Conservation (phyloP, 1,140 invertebrate genomes). For the Atta cephalotes region DNA sequence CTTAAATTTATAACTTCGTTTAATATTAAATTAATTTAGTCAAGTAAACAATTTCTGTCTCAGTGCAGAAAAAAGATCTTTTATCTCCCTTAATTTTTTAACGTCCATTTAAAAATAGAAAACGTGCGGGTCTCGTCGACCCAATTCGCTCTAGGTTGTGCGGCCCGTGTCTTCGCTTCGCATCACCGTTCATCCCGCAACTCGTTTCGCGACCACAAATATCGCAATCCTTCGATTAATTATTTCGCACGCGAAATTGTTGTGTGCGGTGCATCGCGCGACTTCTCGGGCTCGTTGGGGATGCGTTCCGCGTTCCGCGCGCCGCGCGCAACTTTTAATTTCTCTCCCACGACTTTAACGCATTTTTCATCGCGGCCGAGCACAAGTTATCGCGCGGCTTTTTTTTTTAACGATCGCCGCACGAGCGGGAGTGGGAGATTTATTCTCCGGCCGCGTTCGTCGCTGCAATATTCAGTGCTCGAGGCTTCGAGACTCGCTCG, state of each 20-base stretch:
- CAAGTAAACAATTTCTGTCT: too few species aligned
- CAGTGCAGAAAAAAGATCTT: background rate
- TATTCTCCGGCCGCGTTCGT: conserved; percentile 27
- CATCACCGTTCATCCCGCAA: background rate
- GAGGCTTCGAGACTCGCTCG: conserved; percentile 7
- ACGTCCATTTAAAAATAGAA: conserved; percentile 17
- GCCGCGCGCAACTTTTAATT: conserved; percentile 47
- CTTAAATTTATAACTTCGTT: too few species aligned
- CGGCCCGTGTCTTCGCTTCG: background rate
- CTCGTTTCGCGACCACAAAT: conserved; percentile 13
- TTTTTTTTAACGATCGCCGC: conserved; percentile 35
- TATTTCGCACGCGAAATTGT: conserved; percentile 16
- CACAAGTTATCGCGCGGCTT: conserved; percentile 50
- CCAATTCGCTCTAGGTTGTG: conserved; percentile 7
- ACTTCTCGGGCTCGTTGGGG: background rate
- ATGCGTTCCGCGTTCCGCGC: background rate
- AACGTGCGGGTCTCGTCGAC: conserved; percentile 1
- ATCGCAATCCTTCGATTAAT: conserved; percentile 28
- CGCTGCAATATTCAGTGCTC: conserved; percentile 57
- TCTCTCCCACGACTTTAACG: conserved; percentile 36
- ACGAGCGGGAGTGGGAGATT: conserved; percentile 35
- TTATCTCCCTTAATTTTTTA: background rate
- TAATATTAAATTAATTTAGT: too few species aligned
- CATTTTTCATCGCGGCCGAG: conserved; percentile 54
- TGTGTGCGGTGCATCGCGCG: background rate